Evolutionary conservation across 2,797 vertebrate genomes (phyloP).

Genomic region (Rhinophrynus dorsalis): DNA sequence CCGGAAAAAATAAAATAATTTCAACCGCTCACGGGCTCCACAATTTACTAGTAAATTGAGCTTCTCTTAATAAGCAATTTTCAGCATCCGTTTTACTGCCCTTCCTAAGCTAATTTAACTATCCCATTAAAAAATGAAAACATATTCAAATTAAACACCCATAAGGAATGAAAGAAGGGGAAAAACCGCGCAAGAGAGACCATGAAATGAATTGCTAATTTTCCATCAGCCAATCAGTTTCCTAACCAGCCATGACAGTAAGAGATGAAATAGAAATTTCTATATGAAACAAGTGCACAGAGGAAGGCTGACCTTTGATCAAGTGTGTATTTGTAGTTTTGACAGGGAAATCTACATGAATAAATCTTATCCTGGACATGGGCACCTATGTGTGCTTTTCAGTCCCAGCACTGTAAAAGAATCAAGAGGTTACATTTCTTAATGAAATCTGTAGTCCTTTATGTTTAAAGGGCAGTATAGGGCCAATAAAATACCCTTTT

Average conservation of each 20-base stretch:
- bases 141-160: slow-evolving; percentile 65
- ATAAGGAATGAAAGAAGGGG: slow-evolving; percentile 56
- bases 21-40: slow-evolving; percentile 51
- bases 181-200: slow-evolving; percentile 42
- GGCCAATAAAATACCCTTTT: no score
- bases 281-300: slow-evolving; percentile 87
- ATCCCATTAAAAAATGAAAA: slow-evolving; percentile 70
- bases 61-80: slow-evolving; percentile 63
- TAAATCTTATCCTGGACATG: no score
- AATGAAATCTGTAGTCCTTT: no score
- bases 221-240: slow-evolving; percentile 58
- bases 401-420: no score
- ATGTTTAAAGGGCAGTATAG: no score
- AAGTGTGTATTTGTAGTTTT: slow-evolving; percentile 82
- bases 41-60: slow-evolving; percentile 58
- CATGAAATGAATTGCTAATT: slow-evolving; percentile 61
- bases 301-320: slow-evolving; percentile 92
- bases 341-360: no score
- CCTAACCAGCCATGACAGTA: slow-evolving; percentile 77
- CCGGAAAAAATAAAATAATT: slow-evolving; percentile 50
- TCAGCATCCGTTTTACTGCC: slow-evolving; percentile 52
- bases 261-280: slow-evolving; percentile 91
- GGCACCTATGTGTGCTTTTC: no score
- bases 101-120: slow-evolving; percentile 64
- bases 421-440: no score